Conservation (phyloP, 1,140 invertebrate species). For the Bathynomus jamesi region DNA sequence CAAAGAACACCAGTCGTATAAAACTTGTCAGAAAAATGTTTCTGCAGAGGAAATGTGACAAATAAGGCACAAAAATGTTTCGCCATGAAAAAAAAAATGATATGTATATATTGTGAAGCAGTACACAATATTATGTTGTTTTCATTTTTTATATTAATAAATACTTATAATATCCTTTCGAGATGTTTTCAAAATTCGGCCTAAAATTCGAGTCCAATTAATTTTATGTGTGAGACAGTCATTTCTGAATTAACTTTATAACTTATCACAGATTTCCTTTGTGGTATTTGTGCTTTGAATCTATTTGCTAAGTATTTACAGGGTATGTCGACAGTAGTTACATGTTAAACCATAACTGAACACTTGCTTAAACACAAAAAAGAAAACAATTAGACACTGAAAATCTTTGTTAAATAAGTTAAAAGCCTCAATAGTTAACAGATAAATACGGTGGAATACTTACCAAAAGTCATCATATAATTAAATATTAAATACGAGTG, state of each 20-base stretch:
- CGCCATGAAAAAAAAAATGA: not conserved
- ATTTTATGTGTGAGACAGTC: not conserved
- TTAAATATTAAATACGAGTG: not conserved
- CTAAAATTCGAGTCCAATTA: not conserved
- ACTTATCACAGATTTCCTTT: not conserved
- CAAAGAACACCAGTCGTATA: not conserved
- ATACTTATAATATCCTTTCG: not conserved
- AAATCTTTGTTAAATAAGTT: not conserved
- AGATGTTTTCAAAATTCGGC: not conserved
- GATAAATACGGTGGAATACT: not conserved
- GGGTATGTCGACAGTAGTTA: too few species aligned
- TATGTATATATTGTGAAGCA: not conserved
- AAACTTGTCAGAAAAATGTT: not conserved
- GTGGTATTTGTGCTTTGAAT: too few species aligned
- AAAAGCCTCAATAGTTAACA: not conserved
- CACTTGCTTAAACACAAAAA: not conserved
- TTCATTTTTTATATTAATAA: not conserved
- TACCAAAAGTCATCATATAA: not conserved
- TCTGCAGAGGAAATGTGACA: not conserved
- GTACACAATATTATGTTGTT: not conserved
- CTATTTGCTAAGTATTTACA: too few species aligned
- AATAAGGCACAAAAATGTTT: not conserved
- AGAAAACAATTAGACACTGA: not conserved
- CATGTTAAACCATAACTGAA: not conserved
- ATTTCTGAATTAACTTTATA: not conserved